These are phyloP conservation scores for Balaenoptera acutorostrata DNA, from an alignment of 2,113 vertebrate species.

Conservation along the genomic window DNA sequence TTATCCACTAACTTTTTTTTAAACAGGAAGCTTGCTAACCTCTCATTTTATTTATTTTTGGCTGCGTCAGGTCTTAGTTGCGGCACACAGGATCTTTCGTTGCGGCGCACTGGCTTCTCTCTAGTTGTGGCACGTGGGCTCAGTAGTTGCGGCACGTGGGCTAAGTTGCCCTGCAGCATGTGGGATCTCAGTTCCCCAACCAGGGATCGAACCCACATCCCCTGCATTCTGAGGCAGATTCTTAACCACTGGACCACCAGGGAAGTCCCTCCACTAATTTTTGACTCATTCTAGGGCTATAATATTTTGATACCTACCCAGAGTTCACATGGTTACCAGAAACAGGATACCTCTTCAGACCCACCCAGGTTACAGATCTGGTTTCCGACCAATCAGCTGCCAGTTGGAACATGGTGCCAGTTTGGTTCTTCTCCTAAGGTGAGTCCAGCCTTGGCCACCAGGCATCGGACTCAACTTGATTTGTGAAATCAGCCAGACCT, in stretches of 20 bases:
- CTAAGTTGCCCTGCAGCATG: no score
- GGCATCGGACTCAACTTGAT: background rate
- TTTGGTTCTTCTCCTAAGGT: background rate
- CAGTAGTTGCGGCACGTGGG: no score
- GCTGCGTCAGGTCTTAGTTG: no score
- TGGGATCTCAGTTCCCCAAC: no score
- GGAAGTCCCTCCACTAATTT: background rate
- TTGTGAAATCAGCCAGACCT: background rate
- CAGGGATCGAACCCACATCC: no score
- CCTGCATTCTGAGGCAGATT: no score
- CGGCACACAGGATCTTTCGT: no score
- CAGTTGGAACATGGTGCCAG: fast-evolving
- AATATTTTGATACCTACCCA: background rate
- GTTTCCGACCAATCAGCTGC: background rate
- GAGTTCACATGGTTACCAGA: background rate
- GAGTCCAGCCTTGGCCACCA: background rate
- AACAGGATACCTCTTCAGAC: background rate
- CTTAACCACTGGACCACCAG: no score
- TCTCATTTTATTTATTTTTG: no score
- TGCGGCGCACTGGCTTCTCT: no score
- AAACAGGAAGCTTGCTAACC: no score
- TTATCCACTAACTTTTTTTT: background rate
- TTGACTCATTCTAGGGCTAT: background rate
- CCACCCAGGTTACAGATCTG: background rate
- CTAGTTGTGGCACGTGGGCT: no score